A percentile compares a stretch with the other conserved stretches of the same genome.
Evolutionary conservation across 2,113 vertebrate genomes (phyloP).

Genomic region (Pangasianodon gigas): DNA sequence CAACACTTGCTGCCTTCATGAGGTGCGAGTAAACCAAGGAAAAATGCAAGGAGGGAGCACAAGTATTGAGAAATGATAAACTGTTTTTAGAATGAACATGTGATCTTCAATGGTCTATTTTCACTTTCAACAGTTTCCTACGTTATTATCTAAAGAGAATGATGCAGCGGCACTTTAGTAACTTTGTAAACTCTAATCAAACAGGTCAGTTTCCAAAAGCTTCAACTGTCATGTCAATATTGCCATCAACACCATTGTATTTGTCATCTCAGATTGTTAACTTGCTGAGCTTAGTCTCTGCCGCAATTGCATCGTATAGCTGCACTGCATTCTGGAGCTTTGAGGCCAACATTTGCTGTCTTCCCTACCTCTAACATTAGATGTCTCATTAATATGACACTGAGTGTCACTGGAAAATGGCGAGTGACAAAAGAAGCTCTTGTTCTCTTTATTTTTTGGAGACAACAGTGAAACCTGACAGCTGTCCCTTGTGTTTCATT

Average conservation of each 20-base stretch:
- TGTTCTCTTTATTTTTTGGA: not conserved
- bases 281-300: not conserved
- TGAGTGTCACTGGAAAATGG: not conserved
- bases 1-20: not conserved
- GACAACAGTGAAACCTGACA: too few relatives aligned
- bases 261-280: not conserved
- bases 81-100: not conserved
- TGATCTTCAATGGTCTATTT: not conserved
- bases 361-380: not conserved
- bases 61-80: not conserved
- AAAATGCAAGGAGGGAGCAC: not conserved
- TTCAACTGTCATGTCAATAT: not conserved
- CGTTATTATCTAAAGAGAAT: not conserved
- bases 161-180: not conserved
- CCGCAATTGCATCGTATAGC: too few relatives aligned
- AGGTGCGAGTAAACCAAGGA: too few relatives aligned
- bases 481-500: too few relatives aligned
- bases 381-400: not conserved
- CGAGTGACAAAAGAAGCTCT: not conserved
- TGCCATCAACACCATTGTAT: not conserved
- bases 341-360: not conserved
- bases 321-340: not conserved
- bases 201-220: not conserved
- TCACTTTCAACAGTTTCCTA: not conserved
- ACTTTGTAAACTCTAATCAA: not conserved